A percentile compares a stretch with the other conserved stretches of the same genome.
Conservation (phyloP, 2,888 invertebrate species). For the Aquatica leii region DNA sequence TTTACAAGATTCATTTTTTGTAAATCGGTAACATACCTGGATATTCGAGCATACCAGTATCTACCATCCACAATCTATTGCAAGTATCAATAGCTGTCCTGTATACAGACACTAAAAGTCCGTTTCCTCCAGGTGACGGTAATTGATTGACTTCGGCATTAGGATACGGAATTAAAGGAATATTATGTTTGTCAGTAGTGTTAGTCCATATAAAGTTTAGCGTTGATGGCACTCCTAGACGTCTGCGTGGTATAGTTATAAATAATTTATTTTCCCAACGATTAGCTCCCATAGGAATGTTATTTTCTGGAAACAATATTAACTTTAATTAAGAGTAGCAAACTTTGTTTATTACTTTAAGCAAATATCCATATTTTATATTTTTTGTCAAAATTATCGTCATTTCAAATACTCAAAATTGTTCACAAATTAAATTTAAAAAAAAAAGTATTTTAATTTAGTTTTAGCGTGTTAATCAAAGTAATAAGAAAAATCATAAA, state of each 20-base stretch:
- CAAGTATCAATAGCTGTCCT: constrained; percentile 75
- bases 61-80: constrained; percentile 80
- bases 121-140: constrained; percentile 43
- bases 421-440: too few species aligned
- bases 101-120: constrained; percentile 72
- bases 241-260: constrained; percentile 76
- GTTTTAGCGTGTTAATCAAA: too few species aligned
- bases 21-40: constrained; percentile 61
- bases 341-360: too few species aligned
- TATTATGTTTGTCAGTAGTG: constrained; percentile 59
- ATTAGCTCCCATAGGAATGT: constrained; percentile 73
- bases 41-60: constrained; percentile 76
- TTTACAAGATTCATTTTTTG: too few species aligned
- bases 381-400: too few species aligned
- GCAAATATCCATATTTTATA: too few species aligned
- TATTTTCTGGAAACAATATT: constrained; percentile 64
- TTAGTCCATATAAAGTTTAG: constrained; percentile 60
- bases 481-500: too few species aligned
- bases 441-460: too few species aligned
- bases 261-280: constrained; percentile 72
- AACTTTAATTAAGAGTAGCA: too few species aligned
- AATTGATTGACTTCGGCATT: constrained; percentile 69
- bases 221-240: constrained; percentile 65
- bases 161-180: constrained; percentile 66
- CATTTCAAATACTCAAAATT: too few species aligned